Evolutionary conservation across 2,797 vertebrate genomes (phyloP), one percentile per base, ranked within the genome.

Genomic region (Macrochelys suwanniensis): DNA sequence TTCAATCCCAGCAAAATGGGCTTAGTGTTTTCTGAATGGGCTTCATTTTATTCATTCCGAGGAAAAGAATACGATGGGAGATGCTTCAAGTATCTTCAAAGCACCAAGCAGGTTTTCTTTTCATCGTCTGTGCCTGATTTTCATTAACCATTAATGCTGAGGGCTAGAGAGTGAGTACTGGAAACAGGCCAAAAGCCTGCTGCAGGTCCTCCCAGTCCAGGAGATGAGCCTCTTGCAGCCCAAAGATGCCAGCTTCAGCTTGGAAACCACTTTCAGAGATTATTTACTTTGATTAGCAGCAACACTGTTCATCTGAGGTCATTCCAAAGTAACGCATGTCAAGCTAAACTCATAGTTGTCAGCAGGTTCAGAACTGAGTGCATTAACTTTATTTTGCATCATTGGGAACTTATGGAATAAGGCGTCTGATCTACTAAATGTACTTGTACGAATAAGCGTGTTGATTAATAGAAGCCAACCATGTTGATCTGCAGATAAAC

Each of bases 361-460:
- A 3, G 28, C 53, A 5, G 21, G 5, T 13, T 31, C 28, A 0
- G 1, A 53, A 11, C 0, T 4, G 57, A 45, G 56, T 53, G 2
- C 37, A 21, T 12, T 0, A 0, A 49, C 17, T 65, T 59, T 59
- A 59, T 12, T 16, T 59, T 33, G 28, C 6, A 31, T 59, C 57
- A 15, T 71, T 71, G 80, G 53, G 17, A 68, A 50, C 17, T 2
- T 0, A 3, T 1, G 5, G 4, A 4, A 10, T 23, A 68, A 68
- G 65, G n/a, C 4, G 0, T 37, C n/a, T 68, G n/a, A 21, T 21
- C n/a, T 37, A 23, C 19, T 68, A n/a, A 68, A 37, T 37, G 9
- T 37, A 68, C 65, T 37, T 11, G 17, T 68, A 23, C 11, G 5
- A 37, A 68, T 37, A 68, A 68, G 37, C 3, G 5, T 37, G 65